Evolutionary conservation across 2,888 invertebrate genomes (phyloP).

Genomic region (Achlya flavicornis): DNA sequence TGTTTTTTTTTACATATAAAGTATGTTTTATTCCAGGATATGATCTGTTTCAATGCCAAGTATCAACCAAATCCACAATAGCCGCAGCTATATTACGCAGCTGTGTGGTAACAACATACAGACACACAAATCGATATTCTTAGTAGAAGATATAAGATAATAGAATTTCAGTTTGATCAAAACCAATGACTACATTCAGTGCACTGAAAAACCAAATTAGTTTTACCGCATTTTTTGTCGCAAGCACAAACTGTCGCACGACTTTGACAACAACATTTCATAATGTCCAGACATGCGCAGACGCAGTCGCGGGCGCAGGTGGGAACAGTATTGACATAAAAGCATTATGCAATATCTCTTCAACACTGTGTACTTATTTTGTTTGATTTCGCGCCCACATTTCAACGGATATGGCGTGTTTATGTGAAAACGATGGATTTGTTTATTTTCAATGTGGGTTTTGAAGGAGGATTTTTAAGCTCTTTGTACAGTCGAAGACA

Average conservation of each 20-base stretch:
- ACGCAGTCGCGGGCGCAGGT: conserved; percentile 2
- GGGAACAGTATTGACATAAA: conserved; percentile 6
- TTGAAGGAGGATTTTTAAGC: background rate
- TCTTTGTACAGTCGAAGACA: too few species aligned
- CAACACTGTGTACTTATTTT: background rate
- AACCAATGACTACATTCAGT: background rate
- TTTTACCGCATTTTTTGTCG: background rate
- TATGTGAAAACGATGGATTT: background rate
- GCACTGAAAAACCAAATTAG: background rate
- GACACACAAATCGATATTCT: too few species aligned
- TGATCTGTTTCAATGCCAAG: too few species aligned
- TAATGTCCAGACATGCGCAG: background rate
- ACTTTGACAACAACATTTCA: background rate
- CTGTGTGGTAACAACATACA: too few species aligned
- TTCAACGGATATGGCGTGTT: background rate
- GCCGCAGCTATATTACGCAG: too few species aligned
- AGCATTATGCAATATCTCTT: conserved; percentile 5
- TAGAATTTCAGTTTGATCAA: background rate
- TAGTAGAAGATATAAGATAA: too few species aligned
- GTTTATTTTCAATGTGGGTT: background rate
- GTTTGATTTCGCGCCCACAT: conserved; percentile 3
- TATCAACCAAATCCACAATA: too few species aligned
- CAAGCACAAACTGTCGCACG: background rate
- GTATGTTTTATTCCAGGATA: too few species aligned
- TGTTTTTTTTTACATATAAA: too few species aligned